Base-by-base conservation (phyloP, 2,888 invertebrate genomes). In the Orthosia gracilis region DNA sequence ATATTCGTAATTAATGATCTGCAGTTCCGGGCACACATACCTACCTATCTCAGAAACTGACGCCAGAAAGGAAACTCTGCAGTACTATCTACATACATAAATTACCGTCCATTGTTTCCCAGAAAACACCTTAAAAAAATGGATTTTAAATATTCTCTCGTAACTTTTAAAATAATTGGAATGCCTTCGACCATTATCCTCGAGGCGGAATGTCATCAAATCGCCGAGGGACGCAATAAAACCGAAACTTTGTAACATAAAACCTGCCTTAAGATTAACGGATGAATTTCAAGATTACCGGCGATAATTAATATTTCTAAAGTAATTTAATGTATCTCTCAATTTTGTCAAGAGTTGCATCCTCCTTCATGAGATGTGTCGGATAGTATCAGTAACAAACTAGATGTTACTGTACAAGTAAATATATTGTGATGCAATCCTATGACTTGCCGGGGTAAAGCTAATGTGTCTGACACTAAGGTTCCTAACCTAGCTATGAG, bases 291-390 rank as follows among this genome's bases (percentile, higher is more conserved):
- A 72, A 84, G 87, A 87, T 85, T 85, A 85, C 76, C 73, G 63
- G 49, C 54, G 64, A 68, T 86, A 87, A 86, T 86, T 87, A 87
- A 86, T 86, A 84, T 87, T 86, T 83, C 78, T 73, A 65, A 76
- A 66, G 73, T 84, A 76, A 79, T 84, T 84, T 76, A 74, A 74
- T 69, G 76, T 81, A 76, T 85, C 80, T 85, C 78, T 83, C 78
- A 86, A 86, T 85, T 85, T 73, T 73, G 76, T 78, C 70, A 49
- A n/a, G 74, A 71, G 58, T 50, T 55, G 57, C 71, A 58, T 61
- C 76, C 74, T 78, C 75, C 73, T 78, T 80, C 85, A 69, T 57
- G 26, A 54, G 63, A 82, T 76, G 67, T 69, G 40, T 52, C 52
- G n/a, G 85, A 82, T 85, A 73, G 61, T 72, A 52, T 70, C 26